phyloP scores from a whole-genome alignment of 2,888 invertebrate genomes.

The Cordilura impudica region DNA sequence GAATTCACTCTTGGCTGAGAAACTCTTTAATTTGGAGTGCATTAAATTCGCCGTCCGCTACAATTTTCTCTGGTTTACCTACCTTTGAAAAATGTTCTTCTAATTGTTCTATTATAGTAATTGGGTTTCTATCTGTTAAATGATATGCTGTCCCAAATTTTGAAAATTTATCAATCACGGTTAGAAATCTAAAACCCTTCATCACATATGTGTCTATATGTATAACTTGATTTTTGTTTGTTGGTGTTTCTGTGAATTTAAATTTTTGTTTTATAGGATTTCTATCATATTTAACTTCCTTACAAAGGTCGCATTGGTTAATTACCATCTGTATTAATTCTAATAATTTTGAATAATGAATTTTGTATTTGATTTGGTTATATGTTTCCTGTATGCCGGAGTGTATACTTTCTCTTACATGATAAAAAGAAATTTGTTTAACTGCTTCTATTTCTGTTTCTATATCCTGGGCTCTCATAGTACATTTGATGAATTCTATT shows the following conservation, averaged over 20 bases:
- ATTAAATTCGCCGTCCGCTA: slow-evolving; percentile 46
- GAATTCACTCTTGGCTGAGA: slow-evolving; percentile 42
- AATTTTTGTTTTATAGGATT: slow-evolving; percentile 5
- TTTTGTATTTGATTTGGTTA: background rate
- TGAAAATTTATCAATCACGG: too few relatives aligned
- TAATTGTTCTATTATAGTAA: background rate
- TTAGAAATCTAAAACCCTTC: background rate
- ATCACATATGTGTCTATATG: background rate
- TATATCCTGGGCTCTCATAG: too few relatives aligned
- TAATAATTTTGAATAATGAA: slow-evolving; percentile 8
- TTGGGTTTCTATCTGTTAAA: background rate
- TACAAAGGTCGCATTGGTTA: background rate
- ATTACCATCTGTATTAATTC: background rate
- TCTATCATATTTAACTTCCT: background rate
- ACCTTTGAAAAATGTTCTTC: background rate
- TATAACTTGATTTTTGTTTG: background rate
- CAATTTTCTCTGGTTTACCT: background rate
- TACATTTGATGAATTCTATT: too few relatives aligned
- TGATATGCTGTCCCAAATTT: too few relatives aligned
- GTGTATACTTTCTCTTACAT: too few relatives aligned
- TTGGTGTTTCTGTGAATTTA: background rate
- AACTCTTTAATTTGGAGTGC: slow-evolving; percentile 50
- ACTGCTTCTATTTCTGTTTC: too few relatives aligned
- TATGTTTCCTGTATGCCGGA: slow-evolving; percentile 7
- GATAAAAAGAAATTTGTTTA: too few relatives aligned